Percentiles rank a stretch among this genome's conserved stretches.
Evolutionary conservation across 1,140 invertebrate genomes (phyloP).

Genomic region (Heliconius melpomene): DNA sequence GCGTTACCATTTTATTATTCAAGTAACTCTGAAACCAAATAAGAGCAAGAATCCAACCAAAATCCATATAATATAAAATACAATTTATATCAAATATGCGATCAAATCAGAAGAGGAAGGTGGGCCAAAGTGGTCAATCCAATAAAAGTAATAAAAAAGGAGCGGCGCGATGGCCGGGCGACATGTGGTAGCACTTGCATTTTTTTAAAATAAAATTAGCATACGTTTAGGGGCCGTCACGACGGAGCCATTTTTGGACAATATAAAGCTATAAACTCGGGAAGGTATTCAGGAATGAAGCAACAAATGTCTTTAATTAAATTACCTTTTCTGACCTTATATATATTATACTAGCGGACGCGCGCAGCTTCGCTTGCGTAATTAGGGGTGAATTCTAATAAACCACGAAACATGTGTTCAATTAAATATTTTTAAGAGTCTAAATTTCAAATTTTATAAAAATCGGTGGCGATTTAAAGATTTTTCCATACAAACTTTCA

Average conservation of each 20-base stretch:
- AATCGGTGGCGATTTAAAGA: too few species aligned
- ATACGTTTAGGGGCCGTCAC: slow-evolving; percentile 47
- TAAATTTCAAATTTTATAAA: too few species aligned
- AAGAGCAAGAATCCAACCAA: neutral
- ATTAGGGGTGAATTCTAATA: too few species aligned
- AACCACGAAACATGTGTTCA: too few species aligned
- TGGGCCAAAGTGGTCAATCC: slow-evolving; percentile 52
- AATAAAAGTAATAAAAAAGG: slow-evolving; percentile 57
- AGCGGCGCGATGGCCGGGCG: slow-evolving; percentile 42
- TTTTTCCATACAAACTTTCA: too few species aligned
- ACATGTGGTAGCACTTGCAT: slow-evolving; percentile 59
- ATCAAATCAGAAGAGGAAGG: slow-evolving; percentile 49
- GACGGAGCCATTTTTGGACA: slow-evolving; percentile 26
- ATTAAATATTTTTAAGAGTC: too few species aligned
- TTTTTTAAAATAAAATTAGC: slow-evolving; percentile 66
- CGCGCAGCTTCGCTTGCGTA: too few species aligned
- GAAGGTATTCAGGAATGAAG: slow-evolving; percentile 6
- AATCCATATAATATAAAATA: neutral
- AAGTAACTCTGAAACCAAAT: neutral
- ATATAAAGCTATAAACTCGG: slow-evolving; percentile 30
- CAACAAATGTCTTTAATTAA: slow-evolving; percentile 12
- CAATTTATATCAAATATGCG: slow-evolving; percentile 25
- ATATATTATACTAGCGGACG: too few species aligned
- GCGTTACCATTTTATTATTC: neutral
- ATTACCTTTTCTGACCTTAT: too few species aligned